These are phyloP conservation scores for Gorsachius magnificus DNA, from an alignment of 2,797 vertebrate species.

Conservation along the genomic window DNA sequence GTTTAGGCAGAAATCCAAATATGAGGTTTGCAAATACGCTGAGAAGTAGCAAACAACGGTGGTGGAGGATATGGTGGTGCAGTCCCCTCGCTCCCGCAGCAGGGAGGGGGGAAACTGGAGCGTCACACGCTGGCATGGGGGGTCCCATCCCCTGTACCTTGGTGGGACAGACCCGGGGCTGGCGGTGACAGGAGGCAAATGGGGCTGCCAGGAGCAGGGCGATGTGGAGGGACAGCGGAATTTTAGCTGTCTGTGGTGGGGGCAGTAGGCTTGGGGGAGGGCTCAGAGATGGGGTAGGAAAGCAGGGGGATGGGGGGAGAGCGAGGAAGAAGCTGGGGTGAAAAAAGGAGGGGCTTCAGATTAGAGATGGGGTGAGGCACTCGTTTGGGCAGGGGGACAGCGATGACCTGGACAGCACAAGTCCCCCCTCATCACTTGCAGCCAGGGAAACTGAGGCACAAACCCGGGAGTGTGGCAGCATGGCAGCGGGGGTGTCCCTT, in stretches of 20 bases:
- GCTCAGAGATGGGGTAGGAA: not conserved
- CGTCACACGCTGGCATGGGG: rapidly evolving
- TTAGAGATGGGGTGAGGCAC: not conserved
- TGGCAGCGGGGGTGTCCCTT: not conserved
- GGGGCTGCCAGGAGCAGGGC: not conserved
- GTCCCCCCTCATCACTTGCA: not conserved
- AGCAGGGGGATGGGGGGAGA: too few species aligned
- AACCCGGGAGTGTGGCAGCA: not conserved
- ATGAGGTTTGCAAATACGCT: not conserved
- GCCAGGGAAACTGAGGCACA: slow-evolving; percentile 41
- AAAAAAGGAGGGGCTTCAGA: not conserved
- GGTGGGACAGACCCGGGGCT: not conserved
- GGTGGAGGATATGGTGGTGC: not conserved
- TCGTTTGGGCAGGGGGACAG: not conserved
- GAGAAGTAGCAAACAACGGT: not conserved
- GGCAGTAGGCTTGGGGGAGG: not conserved
- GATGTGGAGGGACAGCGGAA: not conserved
- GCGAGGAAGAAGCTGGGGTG: not conserved
- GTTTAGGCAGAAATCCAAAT: slow-evolving; percentile 20
- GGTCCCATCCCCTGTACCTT: not conserved
- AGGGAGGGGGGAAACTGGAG: not conserved
- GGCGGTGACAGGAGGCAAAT: not conserved
- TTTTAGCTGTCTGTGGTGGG: not conserved
- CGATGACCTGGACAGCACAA: rapidly evolving
- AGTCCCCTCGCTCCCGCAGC: not conserved